phyloP scores from a whole-genome alignment of 2,113 vertebrate genomes.

The Nannobrachium achirus region DNA sequence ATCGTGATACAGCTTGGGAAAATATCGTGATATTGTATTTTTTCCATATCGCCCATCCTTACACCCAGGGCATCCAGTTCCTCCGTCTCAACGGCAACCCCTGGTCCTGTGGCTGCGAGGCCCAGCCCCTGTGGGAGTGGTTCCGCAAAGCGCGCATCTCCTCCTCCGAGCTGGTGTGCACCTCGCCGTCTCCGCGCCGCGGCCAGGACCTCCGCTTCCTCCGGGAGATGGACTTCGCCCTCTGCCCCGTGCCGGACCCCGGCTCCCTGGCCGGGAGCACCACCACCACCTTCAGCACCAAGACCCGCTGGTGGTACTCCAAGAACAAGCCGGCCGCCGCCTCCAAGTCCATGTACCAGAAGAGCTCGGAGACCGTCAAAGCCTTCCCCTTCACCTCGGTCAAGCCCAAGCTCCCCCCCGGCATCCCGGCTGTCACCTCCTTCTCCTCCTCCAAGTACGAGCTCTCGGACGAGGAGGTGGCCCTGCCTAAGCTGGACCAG shows the following conservation, averaged over 20 bases:
- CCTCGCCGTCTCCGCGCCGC: slow-evolving; percentile 82
- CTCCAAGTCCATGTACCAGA: slow-evolving; percentile 80
- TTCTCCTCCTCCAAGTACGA: slow-evolving; percentile 75
- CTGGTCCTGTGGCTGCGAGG: slow-evolving; percentile 95
- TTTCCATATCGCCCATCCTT: too few species aligned
- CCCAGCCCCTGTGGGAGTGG: slow-evolving; percentile 92
- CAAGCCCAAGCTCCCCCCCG: slow-evolving; percentile 66
- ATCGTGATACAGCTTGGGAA: too few species aligned
- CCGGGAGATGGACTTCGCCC: slow-evolving; percentile 85
- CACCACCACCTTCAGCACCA: slow-evolving; percentile 84
- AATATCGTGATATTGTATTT: too few species aligned
- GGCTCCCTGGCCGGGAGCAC: slow-evolving; percentile 80
- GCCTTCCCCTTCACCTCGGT: slow-evolving; percentile 70
- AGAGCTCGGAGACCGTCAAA: slow-evolving; percentile 77
- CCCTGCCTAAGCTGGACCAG: slow-evolving; percentile 82
- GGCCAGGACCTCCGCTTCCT: slow-evolving; percentile 90
- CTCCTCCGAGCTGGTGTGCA: slow-evolving; percentile 89
- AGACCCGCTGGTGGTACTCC: slow-evolving; percentile 85
- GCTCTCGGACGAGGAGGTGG: slow-evolving; percentile 74
- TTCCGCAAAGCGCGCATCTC: slow-evolving; percentile 90
- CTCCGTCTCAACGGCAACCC: slow-evolving; percentile 95
- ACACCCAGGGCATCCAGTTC: slow-evolving; percentile 90
- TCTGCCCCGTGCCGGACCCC: slow-evolving; percentile 84
- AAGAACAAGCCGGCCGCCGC: slow-evolving; percentile 86
- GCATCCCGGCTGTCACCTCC: slow-evolving; percentile 40